These are phyloP conservation scores for Cheilosia pagana DNA, from an alignment of 2,888 invertebrate species.

Conservation along the genomic window DNA sequence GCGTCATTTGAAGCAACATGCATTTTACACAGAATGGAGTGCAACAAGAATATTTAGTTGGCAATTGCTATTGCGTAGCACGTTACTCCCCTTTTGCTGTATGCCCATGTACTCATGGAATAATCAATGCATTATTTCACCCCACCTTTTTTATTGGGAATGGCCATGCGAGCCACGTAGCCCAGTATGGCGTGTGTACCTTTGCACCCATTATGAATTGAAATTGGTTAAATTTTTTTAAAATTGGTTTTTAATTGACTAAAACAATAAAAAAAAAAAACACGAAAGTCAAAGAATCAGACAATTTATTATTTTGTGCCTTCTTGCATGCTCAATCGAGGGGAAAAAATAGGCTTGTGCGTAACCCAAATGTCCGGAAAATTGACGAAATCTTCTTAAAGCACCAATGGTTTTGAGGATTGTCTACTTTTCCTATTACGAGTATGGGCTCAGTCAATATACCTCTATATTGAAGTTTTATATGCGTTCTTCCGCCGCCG, in stretches of 20 bases:
- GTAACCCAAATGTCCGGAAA: conserved; percentile 65
- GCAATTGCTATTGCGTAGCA: conserved; percentile 31
- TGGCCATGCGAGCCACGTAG: conserved; percentile 46
- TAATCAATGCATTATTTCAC: conserved; percentile 34
- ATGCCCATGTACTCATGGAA: neutral
- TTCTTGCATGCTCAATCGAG: conserved; percentile 57
- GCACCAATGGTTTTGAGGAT: conserved; percentile 66
- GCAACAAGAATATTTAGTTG: conserved; percentile 26
- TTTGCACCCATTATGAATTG: conserved; percentile 44
- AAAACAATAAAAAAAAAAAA: conserved; percentile 47
- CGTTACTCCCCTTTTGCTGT: conserved; percentile 25
- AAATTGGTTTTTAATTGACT: conserved; percentile 52
- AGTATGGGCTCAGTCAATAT: neutral
- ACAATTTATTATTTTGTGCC: conserved; percentile 4
- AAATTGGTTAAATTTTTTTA: conserved; percentile 50
- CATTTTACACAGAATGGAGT: conserved; percentile 37
- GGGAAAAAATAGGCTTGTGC: conserved; percentile 59
- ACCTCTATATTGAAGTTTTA: neutral
- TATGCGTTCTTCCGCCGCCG: conserved; percentile 15
- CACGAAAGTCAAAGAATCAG: neutral
- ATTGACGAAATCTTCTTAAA: conserved; percentile 63
- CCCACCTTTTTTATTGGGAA: conserved; percentile 41
- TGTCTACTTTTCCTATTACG: conserved; percentile 6
- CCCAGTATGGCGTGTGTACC: conserved; percentile 6
- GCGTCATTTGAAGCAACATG: conserved; percentile 42